These are phyloP conservation scores for Athalia cordata DNA, from an alignment of 2,888 invertebrate genomes.

Conservation along the genomic window DNA sequence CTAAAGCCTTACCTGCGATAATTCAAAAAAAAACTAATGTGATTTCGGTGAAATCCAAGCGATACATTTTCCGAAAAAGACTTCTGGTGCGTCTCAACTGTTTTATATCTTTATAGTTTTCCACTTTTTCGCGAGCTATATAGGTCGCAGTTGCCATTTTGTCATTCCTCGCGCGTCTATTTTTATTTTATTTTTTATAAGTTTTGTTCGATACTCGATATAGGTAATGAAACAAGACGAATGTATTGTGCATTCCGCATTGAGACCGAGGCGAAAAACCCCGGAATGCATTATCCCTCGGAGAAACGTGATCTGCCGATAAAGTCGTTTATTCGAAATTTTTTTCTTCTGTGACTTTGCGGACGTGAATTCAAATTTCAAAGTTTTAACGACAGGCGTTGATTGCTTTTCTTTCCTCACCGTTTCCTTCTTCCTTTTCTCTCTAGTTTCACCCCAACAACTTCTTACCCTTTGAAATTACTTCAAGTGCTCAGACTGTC, in stretches of 20 bases:
- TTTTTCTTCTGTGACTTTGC: not conserved
- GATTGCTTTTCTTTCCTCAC: conserved; percentile 5
- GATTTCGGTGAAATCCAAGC: no score
- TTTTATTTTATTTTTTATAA: not conserved
- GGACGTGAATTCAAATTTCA: conserved; percentile 15
- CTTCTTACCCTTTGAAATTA: conserved; percentile 13
- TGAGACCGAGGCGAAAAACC: conserved; percentile 1
- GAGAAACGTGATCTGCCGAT: not conserved
- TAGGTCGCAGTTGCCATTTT: not conserved
- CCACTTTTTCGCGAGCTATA: not conserved
- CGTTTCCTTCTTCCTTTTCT: not conserved
- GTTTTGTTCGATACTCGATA: no score
- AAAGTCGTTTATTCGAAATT: conserved; percentile 8
- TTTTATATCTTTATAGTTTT: no score
- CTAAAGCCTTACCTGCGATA: not conserved
- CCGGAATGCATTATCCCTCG: not conserved
- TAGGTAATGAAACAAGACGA: no score
- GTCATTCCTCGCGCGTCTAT: not conserved
- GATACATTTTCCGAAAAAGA: not conserved
- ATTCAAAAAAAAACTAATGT: no score
- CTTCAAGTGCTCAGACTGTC: not conserved
- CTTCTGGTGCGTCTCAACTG: no score
- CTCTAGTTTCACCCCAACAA: not conserved
- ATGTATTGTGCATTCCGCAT: no score
- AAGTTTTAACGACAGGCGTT: conserved; percentile 32